Evolutionary conservation across 2,113 vertebrate genomes (phyloP).

Genomic region (Erinaceus europaeus): DNA sequence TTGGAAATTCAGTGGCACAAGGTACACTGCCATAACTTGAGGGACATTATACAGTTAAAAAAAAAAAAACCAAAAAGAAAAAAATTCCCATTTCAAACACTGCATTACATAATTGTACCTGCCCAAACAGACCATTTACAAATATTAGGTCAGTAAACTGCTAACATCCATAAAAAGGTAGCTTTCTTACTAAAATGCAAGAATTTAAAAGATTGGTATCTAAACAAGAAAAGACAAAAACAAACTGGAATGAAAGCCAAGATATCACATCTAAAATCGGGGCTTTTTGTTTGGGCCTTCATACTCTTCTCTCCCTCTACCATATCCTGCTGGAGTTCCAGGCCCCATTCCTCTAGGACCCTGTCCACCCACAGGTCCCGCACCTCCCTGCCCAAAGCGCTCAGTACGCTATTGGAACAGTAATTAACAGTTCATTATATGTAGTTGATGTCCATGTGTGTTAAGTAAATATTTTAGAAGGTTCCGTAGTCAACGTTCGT

Average conservation of each 20-base stretch:
- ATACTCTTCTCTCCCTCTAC: conserved; percentile 99
- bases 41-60: conserved; percentile 88
- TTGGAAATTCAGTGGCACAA: conserved; percentile 94
- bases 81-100: conserved; percentile 82
- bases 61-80: conserved; percentile 40
- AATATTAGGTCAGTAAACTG: conserved; percentile 88
- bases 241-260: conserved; percentile 89
- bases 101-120: conserved; percentile 88
- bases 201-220: conserved; percentile 93
- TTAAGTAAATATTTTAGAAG: conserved; percentile 91
- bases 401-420: conserved; percentile 94
- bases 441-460: conserved; percentile 91
- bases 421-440: conserved; percentile 88
- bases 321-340: conserved; percentile 92
- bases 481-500: conserved; percentile 99
- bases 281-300: conserved; percentile 98
- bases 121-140: conserved; percentile 89
- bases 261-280: conserved; percentile 94
- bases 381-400: conserved; percentile 95
- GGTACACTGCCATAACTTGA: conserved; percentile 92
- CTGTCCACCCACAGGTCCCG: conserved; percentile 90
- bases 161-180: conserved; percentile 90
- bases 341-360: conserved; percentile 93
- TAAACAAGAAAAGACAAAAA: conserved; percentile 89
- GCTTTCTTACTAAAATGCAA: conserved; percentile 95